phyloP scores from a whole-genome alignment of 2,888 invertebrate genomes.

The Podotricha telesiphe region DNA sequence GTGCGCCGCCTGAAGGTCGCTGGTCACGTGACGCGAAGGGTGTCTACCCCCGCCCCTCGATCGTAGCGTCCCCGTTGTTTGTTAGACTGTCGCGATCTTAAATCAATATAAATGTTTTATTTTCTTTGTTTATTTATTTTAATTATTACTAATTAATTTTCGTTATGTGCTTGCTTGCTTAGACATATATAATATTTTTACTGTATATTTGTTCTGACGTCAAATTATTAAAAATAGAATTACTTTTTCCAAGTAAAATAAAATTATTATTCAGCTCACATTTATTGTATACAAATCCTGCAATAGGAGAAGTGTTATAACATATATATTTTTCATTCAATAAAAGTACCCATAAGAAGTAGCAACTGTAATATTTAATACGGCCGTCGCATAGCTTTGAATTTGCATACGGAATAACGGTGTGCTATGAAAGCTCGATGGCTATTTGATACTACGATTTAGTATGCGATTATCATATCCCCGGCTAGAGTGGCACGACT shows the following conservation, averaged over 20 bases:
- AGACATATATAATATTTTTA: too few relatives aligned
- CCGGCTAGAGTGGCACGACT: slow-evolving; percentile 39
- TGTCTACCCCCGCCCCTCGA: slow-evolving; percentile 55
- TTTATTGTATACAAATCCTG: not conserved
- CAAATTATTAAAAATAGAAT: not conserved
- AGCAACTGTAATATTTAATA: slow-evolving; percentile 25
- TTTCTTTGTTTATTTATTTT: slow-evolving; percentile 13
- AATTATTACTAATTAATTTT: not conserved
- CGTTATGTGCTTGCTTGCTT: not conserved
- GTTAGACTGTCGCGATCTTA: slow-evolving; percentile 57
- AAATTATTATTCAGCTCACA: not conserved
- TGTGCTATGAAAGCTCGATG: slow-evolving; percentile 39
- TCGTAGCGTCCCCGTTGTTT: slow-evolving; percentile 54
- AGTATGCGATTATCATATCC: slow-evolving; percentile 45
- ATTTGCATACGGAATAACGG: slow-evolving; percentile 45
- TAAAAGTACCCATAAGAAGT: not conserved
- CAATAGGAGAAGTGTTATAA: not conserved
- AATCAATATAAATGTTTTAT: too few relatives aligned
- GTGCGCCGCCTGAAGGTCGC: slow-evolving; percentile 83
- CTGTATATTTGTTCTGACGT: not conserved
- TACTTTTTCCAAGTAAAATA: not conserved
- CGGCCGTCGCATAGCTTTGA: slow-evolving; percentile 31
- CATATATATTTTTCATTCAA: not conserved
- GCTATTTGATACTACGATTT: slow-evolving; percentile 38
- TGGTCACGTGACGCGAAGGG: slow-evolving; percentile 79